A percentile compares a stretch with the other conserved stretches of the same genome.
Evolutionary conservation across 2,797 vertebrate species (phyloP).

Genomic region (Pipistrellus pygmaeus): DNA sequence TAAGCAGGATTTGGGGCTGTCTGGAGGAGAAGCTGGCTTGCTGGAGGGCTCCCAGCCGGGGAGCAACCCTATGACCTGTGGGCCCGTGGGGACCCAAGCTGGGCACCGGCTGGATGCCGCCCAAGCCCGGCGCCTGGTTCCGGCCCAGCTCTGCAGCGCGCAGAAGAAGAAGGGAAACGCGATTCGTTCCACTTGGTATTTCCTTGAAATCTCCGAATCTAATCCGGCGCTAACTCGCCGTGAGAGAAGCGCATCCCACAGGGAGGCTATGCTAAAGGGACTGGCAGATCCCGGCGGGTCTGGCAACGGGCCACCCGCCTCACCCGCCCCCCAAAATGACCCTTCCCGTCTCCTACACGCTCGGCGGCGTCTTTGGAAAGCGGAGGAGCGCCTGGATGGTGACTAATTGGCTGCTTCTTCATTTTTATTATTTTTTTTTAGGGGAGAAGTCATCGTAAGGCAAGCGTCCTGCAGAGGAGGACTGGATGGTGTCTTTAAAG

Average conservation of each 20-base stretch:
- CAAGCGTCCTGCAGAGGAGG: conserved; percentile 50
- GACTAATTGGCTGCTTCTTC: conserved; percentile 46
- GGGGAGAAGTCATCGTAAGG: conserved; percentile 2
- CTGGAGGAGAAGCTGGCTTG: not conserved
- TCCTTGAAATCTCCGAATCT: conserved; percentile 87
- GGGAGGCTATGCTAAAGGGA: conserved; percentile 85
- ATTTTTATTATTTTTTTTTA: not conserved
- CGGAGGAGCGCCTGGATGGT: not conserved
- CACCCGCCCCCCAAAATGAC: conserved; percentile 23
- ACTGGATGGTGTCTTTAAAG: conserved; percentile 51
- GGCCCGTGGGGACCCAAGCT: not conserved
- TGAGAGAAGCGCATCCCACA: conserved; percentile 91
- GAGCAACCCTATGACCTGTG: conserved; percentile 32
- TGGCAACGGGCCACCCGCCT: not conserved
- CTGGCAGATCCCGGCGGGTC: conserved; percentile 41
- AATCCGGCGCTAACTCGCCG: conserved; percentile 91
- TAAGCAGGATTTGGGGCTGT: not conserved
- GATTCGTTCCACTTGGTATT: conserved; percentile 94
- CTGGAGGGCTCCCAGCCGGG: not conserved
- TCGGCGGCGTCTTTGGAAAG: conserved; percentile 18
- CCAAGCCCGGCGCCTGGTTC: conserved; percentile 49
- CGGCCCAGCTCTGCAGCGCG: conserved; percentile 31
- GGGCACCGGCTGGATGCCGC: not conserved
- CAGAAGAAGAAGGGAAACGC: conserved; percentile 86
- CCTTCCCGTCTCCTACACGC: conserved; percentile 68